Evolutionary conservation across 2,797 vertebrate species (phyloP).

Genomic region (Chrysolophus pictus): DNA sequence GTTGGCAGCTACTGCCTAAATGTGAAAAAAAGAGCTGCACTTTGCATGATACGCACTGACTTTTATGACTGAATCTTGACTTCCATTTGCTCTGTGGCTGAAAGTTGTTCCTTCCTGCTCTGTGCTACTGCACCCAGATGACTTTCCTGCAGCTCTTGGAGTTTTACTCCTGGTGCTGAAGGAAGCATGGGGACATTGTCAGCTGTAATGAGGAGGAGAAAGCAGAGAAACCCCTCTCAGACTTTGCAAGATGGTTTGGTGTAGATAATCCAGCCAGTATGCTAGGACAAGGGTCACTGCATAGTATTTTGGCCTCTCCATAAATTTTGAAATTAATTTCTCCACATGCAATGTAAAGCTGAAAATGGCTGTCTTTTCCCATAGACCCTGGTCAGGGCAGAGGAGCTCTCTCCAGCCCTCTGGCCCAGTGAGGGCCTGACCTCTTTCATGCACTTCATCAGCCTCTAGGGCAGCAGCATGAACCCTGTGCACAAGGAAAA

Average conservation of each 20-base stretch:
- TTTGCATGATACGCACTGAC: neutral
- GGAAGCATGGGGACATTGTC: neutral
- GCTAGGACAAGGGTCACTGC: neutral
- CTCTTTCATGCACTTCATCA: neutral
- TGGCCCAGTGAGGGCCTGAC: neutral
- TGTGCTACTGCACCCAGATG: rapidly evolving
- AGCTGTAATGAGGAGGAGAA: neutral
- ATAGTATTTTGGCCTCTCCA: neutral
- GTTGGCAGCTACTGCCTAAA: neutral
- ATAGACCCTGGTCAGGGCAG: neutral
- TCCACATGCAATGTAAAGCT: too few species aligned
- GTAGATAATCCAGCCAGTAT: neutral
- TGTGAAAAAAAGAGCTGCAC: neutral
- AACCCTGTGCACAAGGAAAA: neutral
- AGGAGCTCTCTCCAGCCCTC: neutral
- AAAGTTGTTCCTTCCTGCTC: neutral
- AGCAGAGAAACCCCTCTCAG: neutral
- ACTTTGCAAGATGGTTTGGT: neutral
- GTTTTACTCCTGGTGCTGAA: neutral
- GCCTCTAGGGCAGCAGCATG: neutral
- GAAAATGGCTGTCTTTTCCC: neutral
- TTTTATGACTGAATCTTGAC: neutral
- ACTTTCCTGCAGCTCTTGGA: neutral
- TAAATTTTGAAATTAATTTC: neutral
- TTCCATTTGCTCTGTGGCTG: rapidly evolving